A percentile compares a stretch with the other conserved stretches of the same genome.
These are phyloP conservation scores for Nephila pilipes DNA, from an alignment of 1,140 invertebrate genomes.

Conservation along the genomic window DNA sequence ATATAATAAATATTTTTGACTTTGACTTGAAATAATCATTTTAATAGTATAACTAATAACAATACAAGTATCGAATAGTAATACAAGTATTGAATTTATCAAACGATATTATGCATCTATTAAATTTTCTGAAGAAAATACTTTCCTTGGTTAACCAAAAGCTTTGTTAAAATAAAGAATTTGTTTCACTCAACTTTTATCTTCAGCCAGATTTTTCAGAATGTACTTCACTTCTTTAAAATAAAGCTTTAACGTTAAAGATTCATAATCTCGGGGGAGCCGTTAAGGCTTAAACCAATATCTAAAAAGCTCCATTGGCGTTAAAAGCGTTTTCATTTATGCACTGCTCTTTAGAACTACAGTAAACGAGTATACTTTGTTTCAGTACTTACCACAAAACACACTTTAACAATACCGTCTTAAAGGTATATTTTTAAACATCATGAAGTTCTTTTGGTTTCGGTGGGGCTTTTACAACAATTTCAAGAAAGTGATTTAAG, in stretches of 20 bases:
- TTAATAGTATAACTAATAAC: no score
- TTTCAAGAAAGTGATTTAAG: neutral
- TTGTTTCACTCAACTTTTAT: neutral
- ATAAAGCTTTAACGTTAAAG: neutral
- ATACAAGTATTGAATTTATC: no score
- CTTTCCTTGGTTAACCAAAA: no score
- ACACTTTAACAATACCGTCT: neutral
- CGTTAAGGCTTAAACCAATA: neutral
- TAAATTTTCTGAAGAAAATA: no score
- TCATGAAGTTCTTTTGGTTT: neutral
- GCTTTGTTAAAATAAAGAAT: neutral
- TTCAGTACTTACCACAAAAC: neutral
- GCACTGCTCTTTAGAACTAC: neutral
- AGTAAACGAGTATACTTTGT: neutral
- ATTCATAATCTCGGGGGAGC: neutral
- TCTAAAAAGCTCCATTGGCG: neutral
- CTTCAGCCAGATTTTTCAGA: neutral
- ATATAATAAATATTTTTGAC: no score
- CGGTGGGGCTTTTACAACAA: neutral
- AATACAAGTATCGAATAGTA: no score
- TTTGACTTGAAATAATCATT: no score
- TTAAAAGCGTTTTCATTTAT: conserved; percentile 31
- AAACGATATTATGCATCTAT: no score
- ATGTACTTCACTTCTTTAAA: neutral
- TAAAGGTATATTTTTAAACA: neutral